Base-by-base conservation (phyloP, 2,888 invertebrate genomes). In the Hirtodrosophila duncani region DNA sequence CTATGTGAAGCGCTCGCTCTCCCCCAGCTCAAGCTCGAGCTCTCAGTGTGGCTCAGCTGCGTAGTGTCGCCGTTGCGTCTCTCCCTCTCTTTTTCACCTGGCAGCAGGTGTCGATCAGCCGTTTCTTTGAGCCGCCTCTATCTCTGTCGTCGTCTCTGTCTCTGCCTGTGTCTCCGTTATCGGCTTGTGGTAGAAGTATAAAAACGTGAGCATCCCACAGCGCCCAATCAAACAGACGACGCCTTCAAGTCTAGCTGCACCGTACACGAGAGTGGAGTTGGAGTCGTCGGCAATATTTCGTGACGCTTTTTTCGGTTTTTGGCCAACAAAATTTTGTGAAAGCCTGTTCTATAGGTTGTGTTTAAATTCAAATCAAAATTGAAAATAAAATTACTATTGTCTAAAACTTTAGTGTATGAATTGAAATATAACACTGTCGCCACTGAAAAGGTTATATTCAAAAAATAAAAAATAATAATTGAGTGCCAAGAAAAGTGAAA, bases 181-280 rank as follows among this genome's bases (percentile, higher is more conserved):
- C 24, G 29, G 29, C 14, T 11, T 37, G 37, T 14, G 26, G 16
- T 6, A 45, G 31, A 57, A 67, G 79, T 86, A 86, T 86, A 86
- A 83, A 86, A 86, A 79, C 84, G 67, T 66, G 72, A 60, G 79
- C 80, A 70, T 67, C 82, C 69, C 57, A 65, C 67, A 77, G 80
- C 81, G 75, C 80, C 71, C 77, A 77, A 82, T 78, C 86, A 87
- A 85, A 86, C 86, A 86, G 84, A 85, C 86, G 86, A 86, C 86
- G 86, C 85, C 86, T 87, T 86, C 84, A 85, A 84, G 86, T 87
- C 86, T 86, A 86, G 85, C 85, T 84, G 69, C 83, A 83, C 81
- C n/a, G 68, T 63, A 61, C 70, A 72, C 81, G 77, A 82, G 82
- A 85, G 85, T 84, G 72, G 84, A 84, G 77, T 81, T 84, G 84